These are phyloP conservation scores for Eulithis prunata DNA, from an alignment of 2,888 invertebrate species.

Conservation along the genomic window DNA sequence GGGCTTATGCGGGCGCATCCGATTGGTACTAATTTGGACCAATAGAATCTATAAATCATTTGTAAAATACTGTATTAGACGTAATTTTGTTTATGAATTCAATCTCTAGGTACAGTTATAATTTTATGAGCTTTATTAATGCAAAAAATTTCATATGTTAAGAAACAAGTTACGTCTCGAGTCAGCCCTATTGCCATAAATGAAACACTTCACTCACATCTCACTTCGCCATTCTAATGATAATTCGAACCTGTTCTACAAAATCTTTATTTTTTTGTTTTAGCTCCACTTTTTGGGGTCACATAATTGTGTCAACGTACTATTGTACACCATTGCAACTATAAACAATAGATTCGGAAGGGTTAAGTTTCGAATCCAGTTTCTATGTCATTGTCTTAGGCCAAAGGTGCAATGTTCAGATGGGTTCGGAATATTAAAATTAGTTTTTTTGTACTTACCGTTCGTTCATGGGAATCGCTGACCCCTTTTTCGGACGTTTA, in stretches of 20 bases:
- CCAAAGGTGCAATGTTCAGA: conserved; percentile 71
- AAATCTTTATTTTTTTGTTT: conserved; percentile 81
- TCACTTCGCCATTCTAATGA: conserved; percentile 79
- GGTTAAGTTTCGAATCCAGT: conserved; percentile 57
- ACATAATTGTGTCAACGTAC: conserved; percentile 79
- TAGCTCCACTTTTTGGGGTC: conserved; percentile 64
- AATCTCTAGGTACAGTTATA: no score
- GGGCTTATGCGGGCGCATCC: no score
- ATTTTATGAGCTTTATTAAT: no score
- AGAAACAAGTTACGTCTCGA: neutral
- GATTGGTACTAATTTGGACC: no score
- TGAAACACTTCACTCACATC: conserved; percentile 75
- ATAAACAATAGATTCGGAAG: conserved; percentile 67
- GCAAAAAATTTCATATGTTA: neutral
- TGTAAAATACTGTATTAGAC: no score
- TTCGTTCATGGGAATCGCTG: conserved; percentile 71
- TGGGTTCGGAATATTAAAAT: conserved; percentile 66
- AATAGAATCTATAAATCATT: no score
- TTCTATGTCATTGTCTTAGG: conserved; percentile 70
- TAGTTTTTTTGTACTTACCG: conserved; percentile 64
- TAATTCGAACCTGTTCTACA: conserved; percentile 81
- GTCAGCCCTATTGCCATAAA: conserved; percentile 62
- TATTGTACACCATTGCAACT: conserved; percentile 65
- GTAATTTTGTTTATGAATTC: no score
- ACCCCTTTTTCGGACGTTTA: conserved; percentile 71